These are phyloP conservation scores for Aphrocallistes beatrix DNA, from an alignment of 37 sponge, comb jelly and placozoan species.

Conservation along the genomic window DNA sequence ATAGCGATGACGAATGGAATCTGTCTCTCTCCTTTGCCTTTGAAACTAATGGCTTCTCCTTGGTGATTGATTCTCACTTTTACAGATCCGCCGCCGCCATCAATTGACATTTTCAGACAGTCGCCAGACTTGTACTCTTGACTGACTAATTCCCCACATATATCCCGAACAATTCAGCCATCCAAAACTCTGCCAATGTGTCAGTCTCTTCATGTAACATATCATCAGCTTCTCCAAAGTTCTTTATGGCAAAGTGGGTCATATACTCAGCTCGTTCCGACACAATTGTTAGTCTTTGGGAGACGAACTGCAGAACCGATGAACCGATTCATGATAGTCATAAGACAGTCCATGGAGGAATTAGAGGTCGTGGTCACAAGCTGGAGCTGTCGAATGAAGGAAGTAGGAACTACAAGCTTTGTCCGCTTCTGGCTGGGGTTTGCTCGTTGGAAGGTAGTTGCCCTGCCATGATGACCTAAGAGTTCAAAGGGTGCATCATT, in stretches of 20 bases:
- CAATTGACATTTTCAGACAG: neutral
- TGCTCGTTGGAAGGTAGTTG: slow-evolving; percentile 1
- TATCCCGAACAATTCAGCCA: neutral
- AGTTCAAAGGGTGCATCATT: neutral
- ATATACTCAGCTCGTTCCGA: neutral
- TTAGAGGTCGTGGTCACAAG: neutral
- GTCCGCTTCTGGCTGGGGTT: neutral
- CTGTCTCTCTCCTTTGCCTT: slow-evolving; percentile 5
- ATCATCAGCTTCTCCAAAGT: neutral
- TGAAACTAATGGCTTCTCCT: neutral
- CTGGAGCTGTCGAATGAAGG: neutral
- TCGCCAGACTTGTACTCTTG: neutral
- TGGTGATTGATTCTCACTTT: neutral
- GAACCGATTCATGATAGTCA: neutral
- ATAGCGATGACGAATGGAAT: neutral
- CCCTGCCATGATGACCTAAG: neutral
- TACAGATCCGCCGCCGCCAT: neutral
- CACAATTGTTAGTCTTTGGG: neutral
- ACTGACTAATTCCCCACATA: slow-evolving; percentile 11
- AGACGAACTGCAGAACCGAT: slow-evolving; percentile 4
- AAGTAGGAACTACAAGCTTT: neutral
- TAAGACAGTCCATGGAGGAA: neutral
- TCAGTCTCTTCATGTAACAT: neutral
- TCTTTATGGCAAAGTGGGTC: slow-evolving; percentile 4
- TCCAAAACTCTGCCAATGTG: neutral